A percentile compares a stretch with the other conserved stretches of the same genome.
These are phyloP conservation scores for Coptotermes formosanus DNA, from an alignment of 1,140 invertebrate species.

Conservation along the genomic window DNA sequence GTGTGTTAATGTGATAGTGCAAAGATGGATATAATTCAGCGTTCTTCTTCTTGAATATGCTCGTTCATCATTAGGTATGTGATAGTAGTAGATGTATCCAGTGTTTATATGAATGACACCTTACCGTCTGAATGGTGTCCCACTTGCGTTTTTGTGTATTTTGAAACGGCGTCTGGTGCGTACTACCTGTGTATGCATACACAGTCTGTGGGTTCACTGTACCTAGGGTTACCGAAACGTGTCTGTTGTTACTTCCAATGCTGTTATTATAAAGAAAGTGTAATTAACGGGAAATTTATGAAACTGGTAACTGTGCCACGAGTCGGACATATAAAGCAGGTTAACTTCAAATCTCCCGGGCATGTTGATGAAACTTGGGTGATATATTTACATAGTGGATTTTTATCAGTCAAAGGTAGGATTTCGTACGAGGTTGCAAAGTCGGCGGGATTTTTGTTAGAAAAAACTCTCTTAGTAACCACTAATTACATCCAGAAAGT, in stretches of 20 bases:
- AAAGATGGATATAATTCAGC: neutral
- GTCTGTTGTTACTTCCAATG: neutral
- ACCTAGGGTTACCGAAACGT: too few species aligned
- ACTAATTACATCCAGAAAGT: too few species aligned
- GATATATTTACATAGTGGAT: neutral
- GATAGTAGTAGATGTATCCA: neutral
- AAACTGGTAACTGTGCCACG: neutral
- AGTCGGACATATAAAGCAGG: neutral
- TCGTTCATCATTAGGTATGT: neutral
- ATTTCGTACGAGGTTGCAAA: too few species aligned
- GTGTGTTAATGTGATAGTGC: neutral
- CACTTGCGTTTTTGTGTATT: neutral
- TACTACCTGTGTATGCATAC: neutral
- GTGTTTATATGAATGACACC: neutral
- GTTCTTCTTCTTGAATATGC: neutral
- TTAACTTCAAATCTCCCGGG: constrained; percentile 3
- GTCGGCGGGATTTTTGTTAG: too few species aligned
- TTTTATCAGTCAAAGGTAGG: neutral
- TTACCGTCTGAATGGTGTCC: neutral
- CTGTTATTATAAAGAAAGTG: too few species aligned
- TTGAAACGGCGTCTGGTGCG: neutral
- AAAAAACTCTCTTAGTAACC: too few species aligned
- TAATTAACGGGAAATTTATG: neutral
- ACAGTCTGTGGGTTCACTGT: neutral
- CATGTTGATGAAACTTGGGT: neutral